A percentile compares a stretch with the other conserved stretches of the same genome.
Evolutionary conservation across 2,888 invertebrate species (phyloP).

Genomic region (Agapostemon virescens): DNA sequence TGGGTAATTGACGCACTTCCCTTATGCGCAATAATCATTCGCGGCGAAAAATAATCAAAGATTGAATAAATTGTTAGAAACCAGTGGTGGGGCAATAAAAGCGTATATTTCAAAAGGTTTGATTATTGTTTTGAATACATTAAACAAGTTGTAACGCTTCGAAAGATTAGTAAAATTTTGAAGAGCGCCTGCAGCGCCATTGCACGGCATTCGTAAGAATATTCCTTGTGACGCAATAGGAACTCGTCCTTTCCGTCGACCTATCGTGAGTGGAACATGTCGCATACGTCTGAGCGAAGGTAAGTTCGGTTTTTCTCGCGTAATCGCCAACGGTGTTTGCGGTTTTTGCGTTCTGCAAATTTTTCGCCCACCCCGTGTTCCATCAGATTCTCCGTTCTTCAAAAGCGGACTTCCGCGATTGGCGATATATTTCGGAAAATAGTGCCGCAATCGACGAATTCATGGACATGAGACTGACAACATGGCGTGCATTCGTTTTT

Average conservation of each 20-base stretch:
- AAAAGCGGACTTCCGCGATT: conserved; percentile 11
- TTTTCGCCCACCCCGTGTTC: conserved; percentile 10
- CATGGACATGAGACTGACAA: conserved; percentile 81
- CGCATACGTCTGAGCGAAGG: conserved; percentile 90
- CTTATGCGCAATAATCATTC: conserved; percentile 66
- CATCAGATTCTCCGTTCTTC: conserved; percentile 10
- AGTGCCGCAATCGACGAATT: conserved; percentile 67
- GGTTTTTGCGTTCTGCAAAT: conserved; percentile 21
- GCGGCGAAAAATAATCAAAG: conserved; percentile 33
- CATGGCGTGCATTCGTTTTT: conserved; percentile 82
- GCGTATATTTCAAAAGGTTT: background rate
- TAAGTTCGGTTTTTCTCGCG: conserved; percentile 83
- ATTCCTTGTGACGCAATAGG: conserved; percentile 78
- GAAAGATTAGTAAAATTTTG: conserved; percentile 45
- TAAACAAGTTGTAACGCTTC: background rate
- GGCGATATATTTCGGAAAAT: conserved; percentile 49
- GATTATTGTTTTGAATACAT: background rate
- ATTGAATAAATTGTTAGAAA: conserved; percentile 22
- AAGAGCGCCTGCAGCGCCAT: conserved; percentile 70
- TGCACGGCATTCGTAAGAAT: conserved; percentile 68
- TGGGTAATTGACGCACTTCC: conserved; percentile 69
- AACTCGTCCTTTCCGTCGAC: conserved; percentile 86
- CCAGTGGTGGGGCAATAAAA: background rate
- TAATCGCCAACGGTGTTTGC: conserved; percentile 37
- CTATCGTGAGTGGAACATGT: conserved; percentile 91